A percentile compares a stretch with the other conserved stretches of the same genome.
Evolutionary conservation across 2,888 invertebrate genomes (phyloP).

Genomic region (Dioctria linearis): DNA sequence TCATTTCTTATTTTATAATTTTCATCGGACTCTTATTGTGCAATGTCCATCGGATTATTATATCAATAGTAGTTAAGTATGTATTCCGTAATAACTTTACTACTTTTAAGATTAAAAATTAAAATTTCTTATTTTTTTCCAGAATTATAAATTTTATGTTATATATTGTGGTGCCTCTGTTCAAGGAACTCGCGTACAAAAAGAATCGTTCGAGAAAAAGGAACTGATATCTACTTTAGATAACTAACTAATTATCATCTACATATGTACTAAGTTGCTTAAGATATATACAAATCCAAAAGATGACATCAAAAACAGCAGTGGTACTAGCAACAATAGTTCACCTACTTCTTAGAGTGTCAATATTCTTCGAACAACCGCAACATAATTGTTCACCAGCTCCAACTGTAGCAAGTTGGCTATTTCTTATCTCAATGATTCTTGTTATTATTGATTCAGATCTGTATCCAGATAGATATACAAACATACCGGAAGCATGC

Average conservation of each 20-base stretch:
- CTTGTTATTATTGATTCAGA: constrained; percentile 51
- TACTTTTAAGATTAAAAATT: too few relatives aligned
- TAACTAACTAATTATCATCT: too few relatives aligned
- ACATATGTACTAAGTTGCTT: not conserved
- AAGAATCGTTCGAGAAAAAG: constrained; percentile 5
- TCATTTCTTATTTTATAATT: constrained; percentile 16
- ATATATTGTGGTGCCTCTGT: not conserved
- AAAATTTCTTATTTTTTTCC: not conserved
- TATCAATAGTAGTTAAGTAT: not conserved
- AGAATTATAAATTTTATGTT: not conserved
- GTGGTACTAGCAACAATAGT: constrained; percentile 9
- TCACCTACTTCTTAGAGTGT: constrained; percentile 18
- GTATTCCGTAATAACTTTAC: too few relatives aligned
- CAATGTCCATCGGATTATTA: not conserved
- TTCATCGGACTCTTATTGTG: not conserved
- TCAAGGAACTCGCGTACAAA: not conserved
- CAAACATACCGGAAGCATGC: constrained; percentile 31
- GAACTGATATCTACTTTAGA: not conserved
- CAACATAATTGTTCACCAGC: constrained; percentile 41
- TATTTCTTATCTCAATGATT: constrained; percentile 51
- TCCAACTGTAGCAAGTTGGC: constrained; percentile 50
- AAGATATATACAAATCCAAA: too few relatives aligned
- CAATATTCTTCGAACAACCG: constrained; percentile 53
- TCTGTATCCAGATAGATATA: constrained; percentile 53
- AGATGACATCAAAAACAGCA: constrained; percentile 53